Percentiles rank a stretch among this genome's conserved stretches.
Conservation (phyloP, 2,113 vertebrate genomes). For the Tiliqua scincoides region DNA sequence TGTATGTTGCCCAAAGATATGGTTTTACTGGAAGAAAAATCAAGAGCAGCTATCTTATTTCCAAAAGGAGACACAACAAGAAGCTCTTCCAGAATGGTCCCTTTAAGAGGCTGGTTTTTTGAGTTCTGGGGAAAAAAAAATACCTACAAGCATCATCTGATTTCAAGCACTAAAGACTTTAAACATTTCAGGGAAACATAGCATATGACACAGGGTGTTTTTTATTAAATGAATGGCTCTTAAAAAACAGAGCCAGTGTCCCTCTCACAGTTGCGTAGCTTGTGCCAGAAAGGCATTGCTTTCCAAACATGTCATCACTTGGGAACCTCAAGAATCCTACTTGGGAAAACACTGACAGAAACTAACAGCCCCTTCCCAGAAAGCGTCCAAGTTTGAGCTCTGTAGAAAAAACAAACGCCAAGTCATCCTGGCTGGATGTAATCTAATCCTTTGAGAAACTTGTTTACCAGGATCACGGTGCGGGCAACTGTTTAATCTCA, state of each 20-base stretch:
- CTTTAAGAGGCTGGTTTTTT: constrained; percentile 41
- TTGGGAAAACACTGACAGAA: constrained; percentile 70
- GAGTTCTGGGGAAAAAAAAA: constrained; percentile 30
- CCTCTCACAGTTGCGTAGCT: constrained; percentile 31
- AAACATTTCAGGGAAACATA: constrained; percentile 61
- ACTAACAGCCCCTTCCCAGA: constrained; percentile 69
- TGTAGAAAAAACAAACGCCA: constrained; percentile 62
- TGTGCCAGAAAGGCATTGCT: constrained; percentile 62
- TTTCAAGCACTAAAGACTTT: constrained; percentile 56
- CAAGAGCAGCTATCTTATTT: background rate
- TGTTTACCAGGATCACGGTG: constrained; percentile 46
- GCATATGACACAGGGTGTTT: constrained; percentile 52
- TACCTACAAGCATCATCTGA: constrained; percentile 44
- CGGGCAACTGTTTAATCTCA: background rate
- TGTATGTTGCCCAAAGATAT: constrained; percentile 32
- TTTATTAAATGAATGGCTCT: constrained; percentile 66
- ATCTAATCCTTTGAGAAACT: constrained; percentile 60
- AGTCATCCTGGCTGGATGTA: constrained; percentile 61
- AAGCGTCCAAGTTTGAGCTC: constrained; percentile 67
- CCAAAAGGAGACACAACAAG: background rate
- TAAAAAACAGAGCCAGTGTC: constrained; percentile 62
- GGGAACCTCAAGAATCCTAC: constrained; percentile 73
- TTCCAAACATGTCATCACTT: constrained; percentile 69
- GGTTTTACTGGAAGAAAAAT: constrained; percentile 50
- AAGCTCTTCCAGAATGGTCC: constrained; percentile 30